phyloP scores from a whole-genome alignment of 2,888 invertebrate genomes.

The Drosophila buzzatii region DNA sequence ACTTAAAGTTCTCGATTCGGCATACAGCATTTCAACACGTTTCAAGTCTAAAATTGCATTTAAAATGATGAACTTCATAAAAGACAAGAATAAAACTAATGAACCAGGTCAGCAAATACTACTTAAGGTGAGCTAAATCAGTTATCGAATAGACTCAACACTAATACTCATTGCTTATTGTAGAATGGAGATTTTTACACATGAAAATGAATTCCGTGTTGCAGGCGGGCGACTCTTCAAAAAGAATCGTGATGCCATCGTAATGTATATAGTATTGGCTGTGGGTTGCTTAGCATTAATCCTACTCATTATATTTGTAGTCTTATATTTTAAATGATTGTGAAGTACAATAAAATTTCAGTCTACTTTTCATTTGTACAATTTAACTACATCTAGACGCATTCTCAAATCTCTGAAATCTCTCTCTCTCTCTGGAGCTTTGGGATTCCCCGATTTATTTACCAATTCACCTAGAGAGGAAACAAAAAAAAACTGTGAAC shows the following conservation, averaged over 20 bases:
- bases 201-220: background rate
- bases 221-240: background rate
- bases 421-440: background rate
- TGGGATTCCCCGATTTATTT: background rate
- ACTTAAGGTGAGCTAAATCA: background rate
- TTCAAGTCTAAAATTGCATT: background rate
- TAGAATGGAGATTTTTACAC: background rate
- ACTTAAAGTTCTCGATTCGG: background rate
- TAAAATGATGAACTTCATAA: background rate
- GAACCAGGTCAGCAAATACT: background rate
- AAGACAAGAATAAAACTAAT: too few species aligned
- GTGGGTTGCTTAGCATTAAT: background rate
- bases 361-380: too few species aligned
- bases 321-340: background rate
- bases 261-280: background rate
- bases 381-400: background rate
- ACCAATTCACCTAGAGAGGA: background rate
- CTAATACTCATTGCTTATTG: too few species aligned
- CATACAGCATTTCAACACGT: background rate
- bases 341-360: background rate
- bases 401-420: background rate
- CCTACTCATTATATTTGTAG: background rate
- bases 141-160: background rate
- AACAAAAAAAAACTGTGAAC: conserved; percentile 3
- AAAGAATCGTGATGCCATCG: background rate